Evolutionary conservation across 2,797 vertebrate genomes (phyloP).

Genomic region (Hydrocynus forskahlii): DNA sequence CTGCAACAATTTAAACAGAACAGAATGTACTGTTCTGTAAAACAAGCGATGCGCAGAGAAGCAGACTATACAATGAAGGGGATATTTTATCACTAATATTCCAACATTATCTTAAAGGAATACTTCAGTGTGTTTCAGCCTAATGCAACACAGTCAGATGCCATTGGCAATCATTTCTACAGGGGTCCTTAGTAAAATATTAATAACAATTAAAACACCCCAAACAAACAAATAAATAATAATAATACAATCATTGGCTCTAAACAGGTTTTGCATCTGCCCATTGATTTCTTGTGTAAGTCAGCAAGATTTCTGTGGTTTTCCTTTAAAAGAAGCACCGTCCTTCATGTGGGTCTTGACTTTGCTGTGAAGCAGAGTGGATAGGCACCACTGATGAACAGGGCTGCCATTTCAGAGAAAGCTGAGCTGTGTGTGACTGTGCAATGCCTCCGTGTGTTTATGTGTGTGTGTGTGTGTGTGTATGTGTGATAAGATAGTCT

Average conservation of each 20-base stretch:
- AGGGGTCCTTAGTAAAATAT: background rate
- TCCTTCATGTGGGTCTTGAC: background rate
- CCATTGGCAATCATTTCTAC: background rate
- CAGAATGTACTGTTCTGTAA: conserved; percentile 64
- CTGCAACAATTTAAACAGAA: conserved; percentile 67
- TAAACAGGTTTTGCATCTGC: background rate
- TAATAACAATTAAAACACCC: background rate
- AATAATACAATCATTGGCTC: background rate
- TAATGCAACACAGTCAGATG: background rate
- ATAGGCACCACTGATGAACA: conserved; percentile 4
- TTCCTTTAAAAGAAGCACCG: background rate
- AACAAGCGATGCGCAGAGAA: conserved; percentile 64
- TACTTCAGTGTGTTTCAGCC: background rate
- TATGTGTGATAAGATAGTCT: conserved; percentile 30
- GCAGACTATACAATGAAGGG: conserved; percentile 67
- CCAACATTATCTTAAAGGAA: background rate
- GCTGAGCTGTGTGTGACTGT: conserved; percentile 2
- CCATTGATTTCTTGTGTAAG: background rate
- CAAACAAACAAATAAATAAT: too few species aligned
- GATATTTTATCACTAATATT: conserved; percentile 31
- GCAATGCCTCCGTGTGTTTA: conserved; percentile 13
- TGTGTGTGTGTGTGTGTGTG: conserved; percentile 3
- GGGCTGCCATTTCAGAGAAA: background rate
- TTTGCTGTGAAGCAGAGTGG: background rate
- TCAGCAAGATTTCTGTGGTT: background rate